These are phyloP conservation scores for Ramazzottius varieornatus DNA, from an alignment of 2,888 invertebrate species.

Conservation along the genomic window DNA sequence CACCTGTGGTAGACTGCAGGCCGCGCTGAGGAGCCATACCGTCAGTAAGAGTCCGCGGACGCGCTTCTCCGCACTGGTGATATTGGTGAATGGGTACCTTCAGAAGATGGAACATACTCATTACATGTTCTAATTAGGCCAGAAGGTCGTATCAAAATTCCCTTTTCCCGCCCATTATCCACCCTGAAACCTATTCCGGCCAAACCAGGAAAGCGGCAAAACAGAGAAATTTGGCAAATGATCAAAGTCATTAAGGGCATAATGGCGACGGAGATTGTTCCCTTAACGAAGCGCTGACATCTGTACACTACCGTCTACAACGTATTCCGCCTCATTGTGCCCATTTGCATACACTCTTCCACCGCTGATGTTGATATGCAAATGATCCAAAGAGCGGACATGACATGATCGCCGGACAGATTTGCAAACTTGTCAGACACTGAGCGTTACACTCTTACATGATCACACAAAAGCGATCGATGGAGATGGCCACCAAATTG, in stretches of 20 bases:
- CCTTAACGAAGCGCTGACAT: too few relatives aligned
- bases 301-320: too few relatives aligned
- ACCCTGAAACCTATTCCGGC: too few relatives aligned
- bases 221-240: too few relatives aligned
- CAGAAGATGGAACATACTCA: not conserved
- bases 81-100: not conserved
- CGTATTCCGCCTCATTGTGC: too few relatives aligned
- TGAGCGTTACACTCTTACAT: not conserved
- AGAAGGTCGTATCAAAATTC: too few relatives aligned
- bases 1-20: slow-evolving; percentile 68
- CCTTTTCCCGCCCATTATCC: too few relatives aligned
- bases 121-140: not conserved
- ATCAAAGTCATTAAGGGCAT: too few relatives aligned
- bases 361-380: too few relatives aligned
- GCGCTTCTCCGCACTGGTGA: slow-evolving; percentile 41
- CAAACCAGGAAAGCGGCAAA: too few relatives aligned
- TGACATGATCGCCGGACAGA: not conserved
- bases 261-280: too few relatives aligned
- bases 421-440: not conserved
- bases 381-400: not conserved
- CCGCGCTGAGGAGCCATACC: slow-evolving; percentile 50
- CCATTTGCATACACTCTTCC: too few relatives aligned
- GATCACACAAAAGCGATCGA: slow-evolving; percentile 34
- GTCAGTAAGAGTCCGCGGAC: slow-evolving; percentile 46
- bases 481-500: slow-evolving; percentile 59